Evolutionary conservation across 2,888 invertebrate genomes (phyloP).

Genomic region (Euzetes globulus): DNA sequence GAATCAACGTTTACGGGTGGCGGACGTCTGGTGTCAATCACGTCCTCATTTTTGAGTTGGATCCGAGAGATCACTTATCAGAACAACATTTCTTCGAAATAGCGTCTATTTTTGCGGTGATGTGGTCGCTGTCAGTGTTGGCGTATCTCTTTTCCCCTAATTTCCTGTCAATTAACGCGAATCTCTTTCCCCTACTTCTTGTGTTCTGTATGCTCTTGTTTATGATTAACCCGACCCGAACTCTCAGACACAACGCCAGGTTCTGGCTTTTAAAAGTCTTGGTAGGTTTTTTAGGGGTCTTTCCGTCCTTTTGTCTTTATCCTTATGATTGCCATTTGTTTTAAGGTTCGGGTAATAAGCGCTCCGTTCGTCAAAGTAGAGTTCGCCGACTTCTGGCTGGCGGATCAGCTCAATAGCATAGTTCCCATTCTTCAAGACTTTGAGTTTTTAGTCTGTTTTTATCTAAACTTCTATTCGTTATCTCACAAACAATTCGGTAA

Average conservation of each 20-base stretch:
- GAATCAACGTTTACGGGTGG: constrained; percentile 95
- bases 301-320: no score
- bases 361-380: constrained; percentile 89
- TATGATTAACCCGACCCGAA: constrained; percentile 82
- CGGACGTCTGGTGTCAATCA: constrained; percentile 94
- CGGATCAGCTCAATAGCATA: constrained; percentile 92
- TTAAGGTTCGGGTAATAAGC: constrained; percentile 68
- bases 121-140: constrained; percentile 85
- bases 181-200: constrained; percentile 79
- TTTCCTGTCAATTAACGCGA: constrained; percentile 74
- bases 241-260: constrained; percentile 82
- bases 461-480: constrained; percentile 52
- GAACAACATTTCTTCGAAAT: constrained; percentile 92
- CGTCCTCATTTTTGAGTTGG: constrained; percentile 91
- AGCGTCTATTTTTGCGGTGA: constrained; percentile 83
- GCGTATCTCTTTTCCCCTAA: constrained; percentile 72
- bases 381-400: constrained; percentile 98
- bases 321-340: no score
- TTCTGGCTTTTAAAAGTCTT: constrained; percentile 87
- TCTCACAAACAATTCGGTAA: neutral
- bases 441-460: constrained; percentile 88
- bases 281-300: constrained; percentile 49
- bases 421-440: constrained; percentile 82
- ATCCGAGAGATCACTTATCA: constrained; percentile 76
- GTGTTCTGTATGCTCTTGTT: constrained; percentile 67